phyloP scores from a whole-genome alignment of 2,888 invertebrate species.

The Stomorhina lunata region DNA sequence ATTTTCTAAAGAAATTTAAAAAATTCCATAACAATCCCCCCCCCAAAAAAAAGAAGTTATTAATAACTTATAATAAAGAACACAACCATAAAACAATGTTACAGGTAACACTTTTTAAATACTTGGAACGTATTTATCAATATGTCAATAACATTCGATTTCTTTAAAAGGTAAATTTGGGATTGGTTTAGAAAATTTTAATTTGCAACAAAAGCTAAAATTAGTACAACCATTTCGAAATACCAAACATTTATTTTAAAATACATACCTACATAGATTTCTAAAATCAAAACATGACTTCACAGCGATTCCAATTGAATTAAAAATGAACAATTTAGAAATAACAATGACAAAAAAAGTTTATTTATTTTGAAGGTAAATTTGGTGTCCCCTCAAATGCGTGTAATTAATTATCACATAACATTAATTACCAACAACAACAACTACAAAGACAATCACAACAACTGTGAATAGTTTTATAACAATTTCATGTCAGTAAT shows the following conservation, averaged over 20 bases:
- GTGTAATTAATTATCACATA: constrained; percentile 46
- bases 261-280: constrained; percentile 15
- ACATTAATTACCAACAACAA: background rate
- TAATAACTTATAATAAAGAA: no score
- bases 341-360: background rate
- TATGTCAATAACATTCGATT: no score
- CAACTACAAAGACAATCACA: background rate
- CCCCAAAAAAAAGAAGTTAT: no score
- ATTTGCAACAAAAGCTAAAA: no score
- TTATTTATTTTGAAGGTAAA: background rate
- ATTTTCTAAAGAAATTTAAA: no score
- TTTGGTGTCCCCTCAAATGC: constrained; percentile 42
- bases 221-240: no score
- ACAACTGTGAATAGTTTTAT: constrained; percentile 10
- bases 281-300: constrained; percentile 33
- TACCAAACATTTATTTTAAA: background rate
- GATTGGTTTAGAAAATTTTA: no score
- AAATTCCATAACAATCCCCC: no score
- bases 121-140: no score
- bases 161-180: no score
- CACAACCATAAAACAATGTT: no score
- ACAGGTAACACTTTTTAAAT: no score
- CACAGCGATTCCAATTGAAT: constrained; percentile 24
- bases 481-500: constrained; percentile 39
- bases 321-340: constrained; percentile 22